Evolutionary conservation across 2,113 vertebrate genomes (phyloP).

Genomic region (Phylloscopus whistleri): DNA sequence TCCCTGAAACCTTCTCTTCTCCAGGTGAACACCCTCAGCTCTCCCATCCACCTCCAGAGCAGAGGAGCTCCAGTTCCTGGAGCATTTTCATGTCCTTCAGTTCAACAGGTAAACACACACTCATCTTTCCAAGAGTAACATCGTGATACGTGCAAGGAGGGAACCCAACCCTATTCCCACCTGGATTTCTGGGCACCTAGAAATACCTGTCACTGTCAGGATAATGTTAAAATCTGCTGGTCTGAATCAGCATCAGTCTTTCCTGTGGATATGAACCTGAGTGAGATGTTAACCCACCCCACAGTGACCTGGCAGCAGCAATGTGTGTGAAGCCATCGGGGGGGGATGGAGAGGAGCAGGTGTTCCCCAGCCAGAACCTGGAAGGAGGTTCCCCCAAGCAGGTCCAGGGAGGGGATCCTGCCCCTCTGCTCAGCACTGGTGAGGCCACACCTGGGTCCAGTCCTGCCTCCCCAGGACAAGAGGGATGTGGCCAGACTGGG

Average conservation of each 20-base stretch:
- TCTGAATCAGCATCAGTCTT: neutral
- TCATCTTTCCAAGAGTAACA: neutral
- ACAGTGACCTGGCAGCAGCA: neutral
- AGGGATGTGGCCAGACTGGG: neutral
- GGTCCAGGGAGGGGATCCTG: neutral
- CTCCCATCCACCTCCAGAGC: neutral
- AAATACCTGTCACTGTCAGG: neutral
- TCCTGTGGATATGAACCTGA: neutral
- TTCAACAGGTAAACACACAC: neutral
- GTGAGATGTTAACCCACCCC: neutral
- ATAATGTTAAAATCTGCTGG: neutral
- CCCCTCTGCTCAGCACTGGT: neutral
- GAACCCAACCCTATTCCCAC: neutral
- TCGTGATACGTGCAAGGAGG: rapidly evolving
- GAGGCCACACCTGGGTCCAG: neutral
- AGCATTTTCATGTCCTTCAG: neutral
- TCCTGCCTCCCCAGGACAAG: neutral
- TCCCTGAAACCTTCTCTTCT: neutral
- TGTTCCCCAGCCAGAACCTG: neutral
- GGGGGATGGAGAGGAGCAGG: neutral
- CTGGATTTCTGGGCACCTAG: neutral
- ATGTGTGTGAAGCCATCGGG: rapidly evolving
- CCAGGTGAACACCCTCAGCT: neutral
- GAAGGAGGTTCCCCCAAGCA: neutral
- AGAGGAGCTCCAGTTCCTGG: neutral